A percentile compares a stretch with the other conserved stretches of the same genome.
These are phyloP conservation scores for Brenthis daphne DNA, from an alignment of 2,888 invertebrate genomes.

Conservation along the genomic window DNA sequence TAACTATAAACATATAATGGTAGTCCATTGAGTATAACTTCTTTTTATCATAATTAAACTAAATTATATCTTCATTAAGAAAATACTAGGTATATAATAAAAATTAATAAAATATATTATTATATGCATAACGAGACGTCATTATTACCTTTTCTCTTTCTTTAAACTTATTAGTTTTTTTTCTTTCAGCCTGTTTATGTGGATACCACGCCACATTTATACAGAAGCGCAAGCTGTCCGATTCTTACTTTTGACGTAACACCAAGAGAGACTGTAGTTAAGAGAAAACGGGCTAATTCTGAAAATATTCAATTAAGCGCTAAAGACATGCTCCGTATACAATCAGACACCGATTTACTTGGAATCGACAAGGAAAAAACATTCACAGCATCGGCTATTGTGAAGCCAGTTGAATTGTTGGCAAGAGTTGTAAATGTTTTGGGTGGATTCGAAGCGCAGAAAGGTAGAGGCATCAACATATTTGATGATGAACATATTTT, in stretches of 20 bases:
- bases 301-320: slow-evolving; percentile 80
- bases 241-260: slow-evolving; percentile 85
- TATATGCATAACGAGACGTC: too few species aligned
- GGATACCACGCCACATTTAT: slow-evolving; percentile 73
- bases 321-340: slow-evolving; percentile 83
- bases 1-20: too few species aligned
- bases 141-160: too few species aligned
- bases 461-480: slow-evolving; percentile 83
- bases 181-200: slow-evolving; percentile 88
- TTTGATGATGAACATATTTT: slow-evolving; percentile 89
- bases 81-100: too few species aligned
- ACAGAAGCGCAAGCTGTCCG: slow-evolving; percentile 87
- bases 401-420: slow-evolving; percentile 89
- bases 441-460: slow-evolving; percentile 82
- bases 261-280: slow-evolving; percentile 71
- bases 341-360: slow-evolving; percentile 90
- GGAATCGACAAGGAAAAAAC: slow-evolving; percentile 90
- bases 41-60: too few species aligned
- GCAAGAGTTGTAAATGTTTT: slow-evolving; percentile 90
- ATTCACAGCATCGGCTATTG: slow-evolving; percentile 86
- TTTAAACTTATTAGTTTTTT: neutral
- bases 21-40: too few species aligned
- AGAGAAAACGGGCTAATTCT: slow-evolving; percentile 84
- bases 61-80: too few species aligned
- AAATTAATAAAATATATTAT: too few species aligned